Base-by-base conservation (phyloP, 2,113 vertebrate species). In the Nerophis lumbriciformis region DNA sequence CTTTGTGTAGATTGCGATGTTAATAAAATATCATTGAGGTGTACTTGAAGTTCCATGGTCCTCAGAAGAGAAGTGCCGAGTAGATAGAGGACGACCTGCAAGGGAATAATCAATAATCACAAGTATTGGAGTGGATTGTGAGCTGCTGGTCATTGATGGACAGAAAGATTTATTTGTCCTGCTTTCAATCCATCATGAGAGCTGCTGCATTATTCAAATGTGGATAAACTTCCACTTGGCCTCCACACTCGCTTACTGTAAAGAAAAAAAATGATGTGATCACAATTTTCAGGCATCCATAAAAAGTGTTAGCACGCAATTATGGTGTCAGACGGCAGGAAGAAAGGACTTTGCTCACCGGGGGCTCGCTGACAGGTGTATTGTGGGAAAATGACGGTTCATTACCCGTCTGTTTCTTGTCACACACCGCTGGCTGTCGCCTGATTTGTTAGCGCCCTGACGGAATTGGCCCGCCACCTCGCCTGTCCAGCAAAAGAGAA, bases 321-420 rank as follows among this genome's bases (percentile, higher is more conserved):
- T 97, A 97, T 86, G 77, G 84, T 96, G 95, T 97, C 96, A 95
- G 94, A 90, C 92, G 91, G 92, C 88, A 53, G 90, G 92, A 92
- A 94, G 93, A 95, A 96, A 94, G 90, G 91, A 93, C 93, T 93
- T 93, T 90, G 92, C 87, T 88, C 89, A 90, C 90, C 86, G 91
- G 93, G 90, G 92, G 91, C 91, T 93, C 91, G 92, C 90, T 98
- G 94, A 97, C 94, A 94, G 93, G 94, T 94, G 94, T 93, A 97
- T 96, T 95, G 94, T 95, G 92, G 93, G 90, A 95, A 92, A 95
- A 96, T 91, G 94, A 90, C 92, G 93, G 93, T 94, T 97, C 94
- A 95, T 95, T 94, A 92, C 92, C 90, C 92, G 92, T 93, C 93
- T 94, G 90, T 92, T 89, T 93, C 93, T 93, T 90, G 86, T 96